phyloP scores from a whole-genome alignment of 35 echinoderm and acorn worm genomes.

The Lytechinus pictus region DNA sequence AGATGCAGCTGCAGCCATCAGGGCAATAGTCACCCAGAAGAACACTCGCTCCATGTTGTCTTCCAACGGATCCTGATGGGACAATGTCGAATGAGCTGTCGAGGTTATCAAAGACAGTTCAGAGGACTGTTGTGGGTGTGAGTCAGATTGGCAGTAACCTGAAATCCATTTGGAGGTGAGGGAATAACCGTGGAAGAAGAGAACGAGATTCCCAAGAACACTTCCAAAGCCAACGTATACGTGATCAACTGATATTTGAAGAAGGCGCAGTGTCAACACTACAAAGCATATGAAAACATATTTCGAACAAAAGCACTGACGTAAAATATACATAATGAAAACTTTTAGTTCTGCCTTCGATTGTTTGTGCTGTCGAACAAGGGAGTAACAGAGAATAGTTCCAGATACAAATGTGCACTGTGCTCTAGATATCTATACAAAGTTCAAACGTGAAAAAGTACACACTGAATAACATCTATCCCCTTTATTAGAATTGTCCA shows the following conservation, averaged over 20 bases:
- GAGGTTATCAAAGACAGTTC: background rate
- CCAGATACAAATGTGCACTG: background rate
- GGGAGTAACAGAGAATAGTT: background rate
- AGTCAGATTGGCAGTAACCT: background rate
- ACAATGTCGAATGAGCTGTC: background rate
- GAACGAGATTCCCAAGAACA: background rate
- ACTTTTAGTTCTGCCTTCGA: background rate
- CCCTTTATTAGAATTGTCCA: no score
- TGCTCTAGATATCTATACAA: background rate
- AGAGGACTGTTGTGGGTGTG: background rate
- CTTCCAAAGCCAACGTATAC: background rate
- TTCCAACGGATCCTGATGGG: background rate
- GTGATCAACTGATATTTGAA: background rate
- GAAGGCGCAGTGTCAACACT: background rate
- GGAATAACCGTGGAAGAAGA: background rate
- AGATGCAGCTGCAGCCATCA: background rate
- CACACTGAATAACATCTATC: no score
- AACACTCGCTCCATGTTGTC: background rate
- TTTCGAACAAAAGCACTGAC: background rate
- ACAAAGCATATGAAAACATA: background rate
- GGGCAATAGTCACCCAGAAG: background rate
- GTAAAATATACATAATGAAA: background rate
- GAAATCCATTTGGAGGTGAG: background rate
- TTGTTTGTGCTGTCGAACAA: background rate
- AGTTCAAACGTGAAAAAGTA: background rate